Conservation (phyloP, 53 echinoderm and acorn worm species). For the Paracentrotus lividus region DNA sequence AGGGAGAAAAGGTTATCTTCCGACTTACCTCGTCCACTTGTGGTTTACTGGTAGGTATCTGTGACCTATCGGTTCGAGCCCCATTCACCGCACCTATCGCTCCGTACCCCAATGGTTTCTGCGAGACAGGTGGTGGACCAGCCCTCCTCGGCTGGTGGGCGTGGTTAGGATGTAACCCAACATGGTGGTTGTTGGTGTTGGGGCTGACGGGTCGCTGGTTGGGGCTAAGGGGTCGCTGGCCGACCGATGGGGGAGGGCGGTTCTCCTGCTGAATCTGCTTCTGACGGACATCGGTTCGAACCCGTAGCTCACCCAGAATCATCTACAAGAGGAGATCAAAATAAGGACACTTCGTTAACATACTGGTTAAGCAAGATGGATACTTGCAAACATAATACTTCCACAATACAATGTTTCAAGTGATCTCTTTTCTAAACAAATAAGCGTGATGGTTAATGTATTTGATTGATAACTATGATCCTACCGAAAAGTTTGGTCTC, state of each 20-base stretch:
- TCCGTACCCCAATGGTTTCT: constrained; percentile 60
- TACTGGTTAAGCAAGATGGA: background rate
- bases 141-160: background rate
- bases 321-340: constrained; percentile 67
- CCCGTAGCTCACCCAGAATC: constrained; percentile 82
- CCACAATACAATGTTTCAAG: background rate
- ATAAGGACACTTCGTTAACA: background rate
- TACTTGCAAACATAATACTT: too few relatives aligned
- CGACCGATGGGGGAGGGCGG: constrained; percentile 62
- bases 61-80: constrained; percentile 69
- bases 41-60: constrained; percentile 82
- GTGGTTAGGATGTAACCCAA: constrained; percentile 38
- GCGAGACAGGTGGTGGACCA: constrained; percentile 49
- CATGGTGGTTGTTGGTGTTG: background rate
- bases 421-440: too few relatives aligned
- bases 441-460: background rate
- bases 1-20: too few relatives aligned
- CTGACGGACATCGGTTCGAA: constrained; percentile 80
- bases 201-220: background rate
- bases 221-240: constrained; percentile 34
- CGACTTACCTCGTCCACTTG: constrained; percentile 82
- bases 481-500: background rate
- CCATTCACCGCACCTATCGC: constrained; percentile 64
- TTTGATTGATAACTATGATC: background rate
- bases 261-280: constrained; percentile 75